phyloP scores from a whole-genome alignment of 2,888 invertebrate species.

The Aspidiotus destructor region DNA sequence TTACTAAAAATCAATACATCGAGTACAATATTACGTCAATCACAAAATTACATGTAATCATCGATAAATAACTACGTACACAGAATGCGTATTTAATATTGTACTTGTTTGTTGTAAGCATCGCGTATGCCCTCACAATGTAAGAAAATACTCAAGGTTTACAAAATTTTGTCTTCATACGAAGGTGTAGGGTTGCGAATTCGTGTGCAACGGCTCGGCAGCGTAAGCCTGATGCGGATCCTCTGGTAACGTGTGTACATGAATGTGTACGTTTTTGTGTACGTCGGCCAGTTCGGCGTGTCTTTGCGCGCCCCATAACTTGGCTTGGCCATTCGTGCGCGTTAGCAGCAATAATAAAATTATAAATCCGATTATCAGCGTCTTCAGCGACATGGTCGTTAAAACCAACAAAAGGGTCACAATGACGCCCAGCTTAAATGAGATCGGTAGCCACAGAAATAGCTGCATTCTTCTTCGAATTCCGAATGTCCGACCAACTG shows the following conservation, averaged over 20 bases:
- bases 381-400: slow-evolving; percentile 37
- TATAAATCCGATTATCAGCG: slow-evolving; percentile 37
- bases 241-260: slow-evolving; percentile 19
- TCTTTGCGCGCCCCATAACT: slow-evolving; percentile 16
- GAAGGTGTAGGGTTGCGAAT: no score
- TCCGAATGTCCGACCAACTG: slow-evolving; percentile 36
- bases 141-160: no score
- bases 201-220: background rate
- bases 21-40: no score
- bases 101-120: no score
- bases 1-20: no score
- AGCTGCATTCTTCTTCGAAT: slow-evolving; percentile 36
- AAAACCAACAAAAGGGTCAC: slow-evolving; percentile 37
- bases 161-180: no score
- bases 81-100: no score
- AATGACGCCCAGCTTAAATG: slow-evolving; percentile 38
- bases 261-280: slow-evolving; percentile 18
- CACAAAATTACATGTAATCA: no score
- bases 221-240: background rate
- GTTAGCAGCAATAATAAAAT: slow-evolving; percentile 36
- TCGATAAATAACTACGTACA: no score
- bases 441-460: slow-evolving; percentile 36
- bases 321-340: slow-evolving; percentile 16
- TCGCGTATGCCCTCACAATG: no score
- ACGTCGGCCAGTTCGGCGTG: slow-evolving; percentile 14